Conservation (phyloP, 2,888 invertebrate genomes). For the Drosophila anomelani region DNA sequence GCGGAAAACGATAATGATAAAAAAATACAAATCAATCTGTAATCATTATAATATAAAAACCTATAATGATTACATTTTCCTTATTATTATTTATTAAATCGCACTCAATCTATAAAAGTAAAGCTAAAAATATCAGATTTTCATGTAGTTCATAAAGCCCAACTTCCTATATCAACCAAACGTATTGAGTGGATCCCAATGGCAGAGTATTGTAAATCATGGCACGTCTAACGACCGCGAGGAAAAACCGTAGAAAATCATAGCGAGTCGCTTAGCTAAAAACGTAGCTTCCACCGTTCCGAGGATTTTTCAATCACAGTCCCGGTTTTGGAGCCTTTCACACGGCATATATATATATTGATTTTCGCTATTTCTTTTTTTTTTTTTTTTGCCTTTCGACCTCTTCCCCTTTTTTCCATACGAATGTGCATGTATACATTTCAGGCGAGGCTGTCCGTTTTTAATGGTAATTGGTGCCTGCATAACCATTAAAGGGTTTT, state of each 20-base stretch:
- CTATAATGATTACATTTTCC: too few relatives aligned
- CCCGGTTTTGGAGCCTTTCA: conserved; percentile 31
- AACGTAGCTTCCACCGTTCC: conserved; percentile 20
- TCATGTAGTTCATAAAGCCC: neutral
- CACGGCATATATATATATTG: conserved; percentile 39
- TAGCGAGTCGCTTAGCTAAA: conserved; percentile 40
- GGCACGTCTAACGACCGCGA: conserved; percentile 31
- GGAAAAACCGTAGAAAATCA: conserved; percentile 13
- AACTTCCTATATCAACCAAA: neutral
- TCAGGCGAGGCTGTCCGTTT: conserved; percentile 34
- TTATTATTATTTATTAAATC: too few relatives aligned
- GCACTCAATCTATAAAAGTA: neutral
- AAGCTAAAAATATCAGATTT: neutral
- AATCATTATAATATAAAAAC: too few relatives aligned
- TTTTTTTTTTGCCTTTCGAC: neutral
- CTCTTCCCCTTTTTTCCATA: neutral
- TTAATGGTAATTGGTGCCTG: conserved; percentile 58
- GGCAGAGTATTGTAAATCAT: conserved; percentile 40
- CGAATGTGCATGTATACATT: conserved; percentile 48
- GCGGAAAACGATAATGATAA: too few relatives aligned
- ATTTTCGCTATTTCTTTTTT: conserved; percentile 37
- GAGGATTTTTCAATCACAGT: conserved; percentile 59
- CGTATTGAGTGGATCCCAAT: neutral
- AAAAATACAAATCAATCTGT: too few relatives aligned
- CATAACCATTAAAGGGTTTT: conserved; percentile 60